These are phyloP conservation scores for Pteria penguin DNA, from an alignment of 2,888 invertebrate species.

Conservation along the genomic window DNA sequence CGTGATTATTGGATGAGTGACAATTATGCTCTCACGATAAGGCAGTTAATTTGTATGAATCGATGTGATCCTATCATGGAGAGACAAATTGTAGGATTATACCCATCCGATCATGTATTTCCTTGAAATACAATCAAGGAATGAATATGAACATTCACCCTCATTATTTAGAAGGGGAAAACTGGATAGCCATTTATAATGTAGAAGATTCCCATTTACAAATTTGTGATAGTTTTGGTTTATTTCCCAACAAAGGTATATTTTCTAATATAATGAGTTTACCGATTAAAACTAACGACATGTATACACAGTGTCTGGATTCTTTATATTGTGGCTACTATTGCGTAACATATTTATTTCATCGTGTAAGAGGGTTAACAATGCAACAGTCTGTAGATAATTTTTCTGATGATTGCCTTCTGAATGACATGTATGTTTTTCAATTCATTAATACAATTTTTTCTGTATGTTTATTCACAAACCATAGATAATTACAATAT, in stretches of 20 bases:
- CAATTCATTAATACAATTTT: constrained; percentile 1
- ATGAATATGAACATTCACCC: constrained; percentile 26
- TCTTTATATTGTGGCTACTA: constrained; percentile 15
- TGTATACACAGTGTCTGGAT: not conserved
- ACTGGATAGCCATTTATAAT: constrained; percentile 26
- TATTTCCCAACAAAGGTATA: not conserved
- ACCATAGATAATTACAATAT: not conserved
- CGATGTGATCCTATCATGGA: constrained; percentile 11
- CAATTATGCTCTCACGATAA: not conserved
- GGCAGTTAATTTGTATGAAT: constrained; percentile 18
- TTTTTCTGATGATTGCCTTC: not conserved
- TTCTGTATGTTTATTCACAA: constrained; percentile 18
- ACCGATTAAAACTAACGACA: not conserved
- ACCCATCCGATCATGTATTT: constrained; percentile 10
- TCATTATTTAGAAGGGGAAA: not conserved
- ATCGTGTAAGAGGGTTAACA: not conserved
- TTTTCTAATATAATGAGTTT: not conserved
- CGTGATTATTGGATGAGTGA: not conserved
- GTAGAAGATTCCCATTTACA: not conserved
- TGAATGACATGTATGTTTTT: constrained; percentile 3
- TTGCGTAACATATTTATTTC: constrained; percentile 3
- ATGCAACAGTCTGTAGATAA: not conserved
- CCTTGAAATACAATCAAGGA: not conserved
- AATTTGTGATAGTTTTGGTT: constrained; percentile 21
- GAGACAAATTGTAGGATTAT: constrained; percentile 7